Percentiles rank a stretch among this genome's conserved stretches.
These are phyloP conservation scores for Gnatocerus cornutus DNA, from an alignment of 2,888 invertebrate species.

Conservation along the genomic window DNA sequence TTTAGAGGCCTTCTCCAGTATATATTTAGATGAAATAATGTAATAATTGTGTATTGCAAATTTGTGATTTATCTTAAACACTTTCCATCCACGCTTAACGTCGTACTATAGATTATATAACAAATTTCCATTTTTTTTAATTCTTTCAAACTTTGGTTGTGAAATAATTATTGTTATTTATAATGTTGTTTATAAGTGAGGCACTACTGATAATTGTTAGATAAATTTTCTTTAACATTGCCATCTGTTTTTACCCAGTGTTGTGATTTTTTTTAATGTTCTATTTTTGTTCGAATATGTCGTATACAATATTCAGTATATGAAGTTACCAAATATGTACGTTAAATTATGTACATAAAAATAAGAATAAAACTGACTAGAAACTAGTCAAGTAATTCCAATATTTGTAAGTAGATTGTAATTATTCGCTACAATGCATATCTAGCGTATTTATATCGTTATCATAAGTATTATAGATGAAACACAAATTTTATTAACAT, in stretches of 20 bases:
- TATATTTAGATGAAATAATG: slow-evolving; percentile 57
- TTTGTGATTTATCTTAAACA: slow-evolving; percentile 54
- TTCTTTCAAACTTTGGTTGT: slow-evolving; percentile 59
- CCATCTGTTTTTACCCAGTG: slow-evolving; percentile 63
- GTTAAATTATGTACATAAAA: slow-evolving; percentile 68
- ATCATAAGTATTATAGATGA: slow-evolving; percentile 62
- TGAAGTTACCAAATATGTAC: slow-evolving; percentile 72
- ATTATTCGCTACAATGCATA: slow-evolving; percentile 63
- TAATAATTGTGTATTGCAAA: slow-evolving; percentile 43
- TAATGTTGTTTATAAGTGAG: slow-evolving; percentile 51
- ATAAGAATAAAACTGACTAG: slow-evolving; percentile 67
- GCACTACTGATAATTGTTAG: slow-evolving; percentile 50
- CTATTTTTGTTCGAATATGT: slow-evolving; percentile 54
- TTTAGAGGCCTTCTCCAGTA: slow-evolving; percentile 60
- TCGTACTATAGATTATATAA: slow-evolving; percentile 44
- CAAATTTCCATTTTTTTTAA: slow-evolving; percentile 53
- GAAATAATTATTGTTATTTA: slow-evolving; percentile 63
- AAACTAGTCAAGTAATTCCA: slow-evolving; percentile 68
- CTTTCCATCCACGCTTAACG: slow-evolving; percentile 43
- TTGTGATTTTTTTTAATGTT: slow-evolving; percentile 66
- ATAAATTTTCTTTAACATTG: slow-evolving; percentile 50
- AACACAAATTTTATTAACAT: slow-evolving; percentile 65
- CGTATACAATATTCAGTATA: slow-evolving; percentile 67
- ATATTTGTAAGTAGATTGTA: slow-evolving; percentile 63
- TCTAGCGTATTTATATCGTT: slow-evolving; percentile 66